Percentiles rank a stretch among this genome's conserved stretches.
Evolutionary conservation across 1,140 invertebrate genomes (phyloP).

Genomic region (Sarcophaga peregrina): DNA sequence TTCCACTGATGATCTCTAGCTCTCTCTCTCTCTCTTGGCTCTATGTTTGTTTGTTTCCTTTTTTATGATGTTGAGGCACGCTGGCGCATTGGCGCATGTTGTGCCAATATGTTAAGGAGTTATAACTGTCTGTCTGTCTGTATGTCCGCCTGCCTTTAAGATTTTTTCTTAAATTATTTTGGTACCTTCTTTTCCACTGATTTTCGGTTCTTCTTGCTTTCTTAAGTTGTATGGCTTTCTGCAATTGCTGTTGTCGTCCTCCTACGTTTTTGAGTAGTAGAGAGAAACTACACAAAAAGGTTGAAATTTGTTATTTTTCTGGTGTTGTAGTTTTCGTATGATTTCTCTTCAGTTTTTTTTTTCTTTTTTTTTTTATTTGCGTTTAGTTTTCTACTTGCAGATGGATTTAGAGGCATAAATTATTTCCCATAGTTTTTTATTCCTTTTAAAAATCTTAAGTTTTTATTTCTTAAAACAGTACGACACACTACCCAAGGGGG

Average conservation of each 20-base stretch:
- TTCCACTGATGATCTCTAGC: not conserved
- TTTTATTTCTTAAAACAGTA: constrained; percentile 25
- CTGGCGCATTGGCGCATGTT: constrained; percentile 43
- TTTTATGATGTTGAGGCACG: constrained; percentile 45
- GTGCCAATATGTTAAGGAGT: constrained; percentile 39
- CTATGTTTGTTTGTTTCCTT: constrained; percentile 10
- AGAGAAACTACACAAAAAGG: constrained; percentile 2
- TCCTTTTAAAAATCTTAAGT: constrained; percentile 7
- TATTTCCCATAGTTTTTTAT: constrained; percentile 64
- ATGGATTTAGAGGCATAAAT: constrained; percentile 61
- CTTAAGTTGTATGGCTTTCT: constrained; percentile 6
- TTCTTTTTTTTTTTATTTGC: not conserved
- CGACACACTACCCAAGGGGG: too few species aligned
- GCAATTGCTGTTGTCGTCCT: constrained; percentile 6
- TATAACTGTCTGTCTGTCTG: not conserved
- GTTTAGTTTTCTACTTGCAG: not conserved
- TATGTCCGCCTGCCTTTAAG: not conserved
- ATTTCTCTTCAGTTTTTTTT: too few species aligned
- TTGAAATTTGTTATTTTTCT: constrained; percentile 19
- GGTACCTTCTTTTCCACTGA: constrained; percentile 11
- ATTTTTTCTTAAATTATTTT: constrained; percentile 30
- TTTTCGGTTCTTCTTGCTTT: constrained; percentile 26
- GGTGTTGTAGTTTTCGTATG: not conserved
- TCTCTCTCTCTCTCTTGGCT: not conserved
- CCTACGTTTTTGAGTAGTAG: constrained; percentile 25